Base-by-base conservation (phyloP, 2,797 vertebrate genomes). In the Sebastes kiyomatsui region DNA sequence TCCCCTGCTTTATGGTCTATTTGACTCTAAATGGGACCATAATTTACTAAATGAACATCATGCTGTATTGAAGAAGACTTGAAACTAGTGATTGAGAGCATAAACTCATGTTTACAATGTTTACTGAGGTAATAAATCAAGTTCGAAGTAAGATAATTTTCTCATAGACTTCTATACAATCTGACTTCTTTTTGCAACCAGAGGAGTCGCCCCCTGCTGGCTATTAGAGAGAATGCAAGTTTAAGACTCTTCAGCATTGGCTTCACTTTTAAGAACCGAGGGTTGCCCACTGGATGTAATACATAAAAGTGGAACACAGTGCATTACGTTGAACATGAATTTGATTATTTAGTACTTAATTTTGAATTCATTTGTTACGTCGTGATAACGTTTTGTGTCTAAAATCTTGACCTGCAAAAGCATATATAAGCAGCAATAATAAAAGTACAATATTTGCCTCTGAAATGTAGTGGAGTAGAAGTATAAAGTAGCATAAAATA, bases 61-160 rank as follows among this genome's bases (percentile, higher is more conserved):
- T 12, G 11, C 32, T 33, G 32, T 33, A 33, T 35, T 35, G 11
- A 35, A 35, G 0, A 35, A 35, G 33, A 12, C 33, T 35, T 0
- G 2, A 35, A 35, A 5, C 33, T 35, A 35, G 33, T 0, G 4
- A 35, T 35, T 35, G 0, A 35, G 33, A 35, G 0, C 33, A 35
- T 35, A 35, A 35, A 35, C 33, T 35, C 33, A 35, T 35, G 11
- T 35, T 35, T 35, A 35, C 33, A 35, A 35, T 35, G 11, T 35
- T 35, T 35, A 35, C 33, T 0, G 33, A 35, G 33, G 33, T 35
- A 33, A 33, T 11, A 11, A 33, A 33, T 33, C 33, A 11, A 33
- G 33, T 4, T 0, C 0, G 10, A 2, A 33, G 33, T 33, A 33
- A 0, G 33, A 2, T 33, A 0, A 38, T 38, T 38, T 38, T 38